Evolutionary conservation across 2,888 invertebrate species (phyloP).

Genomic region (Athalia circularis): DNA sequence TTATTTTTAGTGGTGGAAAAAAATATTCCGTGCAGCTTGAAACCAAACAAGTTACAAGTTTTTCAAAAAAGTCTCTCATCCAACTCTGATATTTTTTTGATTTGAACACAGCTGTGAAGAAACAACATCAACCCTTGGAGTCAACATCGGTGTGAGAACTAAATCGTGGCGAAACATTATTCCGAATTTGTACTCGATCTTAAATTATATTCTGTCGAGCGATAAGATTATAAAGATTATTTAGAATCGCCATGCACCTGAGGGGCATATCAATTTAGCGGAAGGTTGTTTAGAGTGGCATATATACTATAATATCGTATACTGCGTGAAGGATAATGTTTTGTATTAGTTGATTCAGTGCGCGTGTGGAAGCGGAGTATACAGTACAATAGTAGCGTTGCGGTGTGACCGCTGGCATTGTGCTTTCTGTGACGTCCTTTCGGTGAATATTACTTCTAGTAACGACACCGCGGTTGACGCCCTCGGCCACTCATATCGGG

Average conservation of each 20-base stretch:
- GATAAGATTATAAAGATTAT: neutral
- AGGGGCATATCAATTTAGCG: constrained; percentile 4
- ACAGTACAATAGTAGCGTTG: neutral
- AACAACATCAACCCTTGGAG: too few species aligned
- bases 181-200: neutral
- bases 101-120: too few species aligned
- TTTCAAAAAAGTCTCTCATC: too few species aligned
- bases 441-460: constrained; percentile 39
- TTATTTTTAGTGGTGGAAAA: too few species aligned
- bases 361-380: neutral
- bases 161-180: too few species aligned
- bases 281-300: neutral
- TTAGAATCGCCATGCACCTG: neutral
- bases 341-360: constrained; percentile 10
- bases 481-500: constrained; percentile 43
- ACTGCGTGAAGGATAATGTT: neutral
- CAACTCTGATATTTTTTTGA: too few species aligned
- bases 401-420: neutral
- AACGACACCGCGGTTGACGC: constrained; percentile 25
- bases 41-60: too few species aligned
- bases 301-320: neutral
- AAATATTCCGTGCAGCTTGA: too few species aligned
- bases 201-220: neutral
- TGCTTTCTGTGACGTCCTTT: constrained; percentile 32
- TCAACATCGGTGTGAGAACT: too few species aligned